A percentile compares a stretch with the other conserved stretches of the same genome.
Evolutionary conservation across 2,888 invertebrate species (phyloP).

Genomic region (Drosophila anomelani): DNA sequence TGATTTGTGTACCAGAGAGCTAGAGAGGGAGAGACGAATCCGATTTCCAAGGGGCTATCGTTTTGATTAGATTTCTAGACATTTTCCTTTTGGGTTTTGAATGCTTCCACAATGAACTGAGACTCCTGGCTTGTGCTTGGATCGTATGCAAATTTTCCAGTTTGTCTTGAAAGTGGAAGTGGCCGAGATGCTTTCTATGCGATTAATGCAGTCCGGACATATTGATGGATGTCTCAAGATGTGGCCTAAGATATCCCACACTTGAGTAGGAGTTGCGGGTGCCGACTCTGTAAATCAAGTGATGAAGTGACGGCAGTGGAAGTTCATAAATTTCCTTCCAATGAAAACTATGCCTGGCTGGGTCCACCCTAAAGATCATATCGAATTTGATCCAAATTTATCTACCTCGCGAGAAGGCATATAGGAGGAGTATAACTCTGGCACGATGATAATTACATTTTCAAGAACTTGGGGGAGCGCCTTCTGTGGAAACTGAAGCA

Average conservation of each 20-base stretch:
- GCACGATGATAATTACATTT: slow-evolving; percentile 71
- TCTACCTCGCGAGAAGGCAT: slow-evolving; percentile 8
- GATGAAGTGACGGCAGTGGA: slow-evolving; percentile 14
- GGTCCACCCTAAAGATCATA: slow-evolving; percentile 24
- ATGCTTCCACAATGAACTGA: slow-evolving; percentile 25
- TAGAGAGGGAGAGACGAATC: background rate
- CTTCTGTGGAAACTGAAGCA: slow-evolving; percentile 59
- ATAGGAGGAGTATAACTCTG: slow-evolving; percentile 42
- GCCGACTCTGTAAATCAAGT: slow-evolving; percentile 31
- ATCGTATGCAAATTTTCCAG: slow-evolving; percentile 64
- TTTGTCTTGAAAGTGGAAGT: slow-evolving; percentile 56
- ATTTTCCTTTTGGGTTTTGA: slow-evolving; percentile 17
- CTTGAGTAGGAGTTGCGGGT: background rate
- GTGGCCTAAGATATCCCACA: slow-evolving; percentile 22
- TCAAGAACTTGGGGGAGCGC: slow-evolving; percentile 49
- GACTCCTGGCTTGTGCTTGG: slow-evolving; percentile 13
- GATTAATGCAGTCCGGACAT: slow-evolving; percentile 68
- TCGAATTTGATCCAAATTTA: slow-evolving; percentile 51
- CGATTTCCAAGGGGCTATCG: slow-evolving; percentile 44
- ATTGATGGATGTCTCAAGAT: slow-evolving; percentile 65
- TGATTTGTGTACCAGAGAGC: slow-evolving; percentile 65
- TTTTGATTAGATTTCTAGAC: slow-evolving; percentile 60
- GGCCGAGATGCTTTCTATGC: slow-evolving; percentile 70
- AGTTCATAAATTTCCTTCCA: slow-evolving; percentile 1
- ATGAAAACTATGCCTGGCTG: slow-evolving; percentile 6